Conservation (phyloP, 2,888 invertebrate genomes). For the Drosophila cognata region DNA sequence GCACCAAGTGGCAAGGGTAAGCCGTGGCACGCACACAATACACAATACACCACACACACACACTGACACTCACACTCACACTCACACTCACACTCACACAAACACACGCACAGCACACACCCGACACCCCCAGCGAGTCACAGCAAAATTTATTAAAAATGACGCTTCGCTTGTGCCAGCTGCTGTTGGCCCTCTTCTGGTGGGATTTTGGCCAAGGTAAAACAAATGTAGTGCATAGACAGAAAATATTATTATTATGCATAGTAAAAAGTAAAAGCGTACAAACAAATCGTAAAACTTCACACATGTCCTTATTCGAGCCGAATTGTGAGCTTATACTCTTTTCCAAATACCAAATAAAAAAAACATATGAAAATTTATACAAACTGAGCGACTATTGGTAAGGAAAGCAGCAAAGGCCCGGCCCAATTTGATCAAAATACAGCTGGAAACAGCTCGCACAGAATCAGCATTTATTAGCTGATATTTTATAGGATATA, state of each 20-base stretch:
- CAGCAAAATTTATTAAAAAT: slow-evolving; percentile 61
- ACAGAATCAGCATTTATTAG: not conserved
- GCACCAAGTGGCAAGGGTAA: slow-evolving; percentile 37
- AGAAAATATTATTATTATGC: slow-evolving; percentile 56
- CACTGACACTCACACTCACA: not conserved
- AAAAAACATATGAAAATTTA: not conserved
- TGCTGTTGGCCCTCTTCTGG: slow-evolving; percentile 19
- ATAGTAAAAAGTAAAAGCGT: slow-evolving; percentile 54
- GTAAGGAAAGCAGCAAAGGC: not conserved
- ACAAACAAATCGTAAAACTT: slow-evolving; percentile 67
- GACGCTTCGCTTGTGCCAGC: slow-evolving; percentile 24
- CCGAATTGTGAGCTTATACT: not conserved
- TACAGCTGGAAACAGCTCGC: not conserved
- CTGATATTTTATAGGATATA: slow-evolving; percentile 12
- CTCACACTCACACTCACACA: slow-evolving; percentile 9
- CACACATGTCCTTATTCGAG: slow-evolving; percentile 29
- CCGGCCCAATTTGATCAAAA: not conserved
- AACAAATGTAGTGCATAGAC: slow-evolving; percentile 41
- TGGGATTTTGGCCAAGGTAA: slow-evolving; percentile 48
- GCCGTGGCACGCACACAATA: slow-evolving; percentile 21
- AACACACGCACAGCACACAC: slow-evolving; percentile 5
- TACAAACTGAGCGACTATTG: not conserved
- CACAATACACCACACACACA: slow-evolving; percentile 26
- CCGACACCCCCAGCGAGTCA: slow-evolving; percentile 18
- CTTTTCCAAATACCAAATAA: not conserved